phyloP scores from a whole-genome alignment of 2,113 vertebrate species.

The Chunga burmeisteri region DNA sequence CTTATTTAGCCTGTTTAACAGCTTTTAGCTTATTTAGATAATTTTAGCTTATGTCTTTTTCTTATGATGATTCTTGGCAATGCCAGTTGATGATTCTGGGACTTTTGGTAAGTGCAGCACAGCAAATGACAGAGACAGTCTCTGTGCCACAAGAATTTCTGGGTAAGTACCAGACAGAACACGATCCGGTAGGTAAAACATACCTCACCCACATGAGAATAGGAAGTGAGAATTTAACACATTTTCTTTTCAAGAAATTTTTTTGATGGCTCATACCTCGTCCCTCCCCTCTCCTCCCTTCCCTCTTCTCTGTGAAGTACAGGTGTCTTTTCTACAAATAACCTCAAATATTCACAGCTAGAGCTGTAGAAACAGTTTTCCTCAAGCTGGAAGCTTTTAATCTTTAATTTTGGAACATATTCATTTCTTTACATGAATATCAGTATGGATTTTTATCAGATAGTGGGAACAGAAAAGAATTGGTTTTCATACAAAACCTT shows the following conservation, averaged over 20 bases:
- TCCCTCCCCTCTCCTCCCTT: neutral
- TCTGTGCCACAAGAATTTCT: neutral
- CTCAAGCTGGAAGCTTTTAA: neutral
- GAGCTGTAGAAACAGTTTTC: neutral
- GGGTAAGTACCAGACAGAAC: conserved; percentile 2
- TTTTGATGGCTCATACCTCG: neutral
- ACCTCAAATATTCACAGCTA: neutral
- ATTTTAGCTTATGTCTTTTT: neutral
- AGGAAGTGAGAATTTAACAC: conserved; percentile 5
- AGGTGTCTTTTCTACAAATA: neutral
- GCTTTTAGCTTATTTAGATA: neutral
- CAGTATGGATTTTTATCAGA: neutral
- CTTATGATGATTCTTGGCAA: neutral
- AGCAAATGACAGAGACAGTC: neutral
- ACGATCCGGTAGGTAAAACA: neutral
- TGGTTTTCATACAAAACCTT: neutral
- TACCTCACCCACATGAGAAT: neutral
- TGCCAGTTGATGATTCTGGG: neutral
- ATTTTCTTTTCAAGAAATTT: neutral
- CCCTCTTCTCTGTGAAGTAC: neutral
- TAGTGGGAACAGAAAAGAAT: neutral
- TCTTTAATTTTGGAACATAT: neutral
- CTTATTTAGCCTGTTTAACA: neutral
- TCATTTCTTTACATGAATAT: neutral
- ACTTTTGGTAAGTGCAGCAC: neutral